Evolutionary conservation across 2,113 vertebrate species (phyloP).

Genomic region (Chionis minor): DNA sequence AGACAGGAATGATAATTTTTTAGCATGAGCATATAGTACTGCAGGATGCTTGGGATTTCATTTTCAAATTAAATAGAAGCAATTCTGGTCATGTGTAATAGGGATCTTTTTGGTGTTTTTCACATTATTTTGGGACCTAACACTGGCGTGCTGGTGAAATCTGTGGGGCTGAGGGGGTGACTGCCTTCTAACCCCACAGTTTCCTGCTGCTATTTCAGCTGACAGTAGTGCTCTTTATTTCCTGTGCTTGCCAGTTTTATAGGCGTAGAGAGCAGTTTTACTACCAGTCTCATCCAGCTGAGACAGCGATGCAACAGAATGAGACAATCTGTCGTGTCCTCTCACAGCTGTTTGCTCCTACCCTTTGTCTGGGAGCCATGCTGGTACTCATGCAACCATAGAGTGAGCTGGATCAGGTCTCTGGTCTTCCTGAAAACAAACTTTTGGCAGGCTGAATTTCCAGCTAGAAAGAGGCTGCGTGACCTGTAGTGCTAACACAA

Average conservation of each 20-base stretch:
- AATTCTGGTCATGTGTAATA: not conserved
- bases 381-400: accelerated
- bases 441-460: not conserved
- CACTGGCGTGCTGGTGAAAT: not conserved
- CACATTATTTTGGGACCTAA: not conserved
- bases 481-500: not conserved
- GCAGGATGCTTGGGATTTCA: not conserved
- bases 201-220: not conserved
- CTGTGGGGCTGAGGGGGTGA: accelerated
- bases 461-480: not conserved
- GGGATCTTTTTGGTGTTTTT: not conserved
- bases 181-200: not conserved
- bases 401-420: not conserved
- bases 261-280: not conserved
- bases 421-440: not conserved
- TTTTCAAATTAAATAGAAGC: not conserved
- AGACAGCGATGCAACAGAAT: not conserved
- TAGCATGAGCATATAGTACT: not conserved
- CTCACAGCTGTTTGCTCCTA: not conserved
- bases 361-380: not conserved
- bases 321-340: not conserved
- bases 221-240: not conserved
- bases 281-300: not conserved
- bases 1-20: not conserved
- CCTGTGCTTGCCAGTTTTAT: not conserved